Evolutionary conservation across 1,140 invertebrate genomes (phyloP).

Genomic region (Ganaspis sp.): DNA sequence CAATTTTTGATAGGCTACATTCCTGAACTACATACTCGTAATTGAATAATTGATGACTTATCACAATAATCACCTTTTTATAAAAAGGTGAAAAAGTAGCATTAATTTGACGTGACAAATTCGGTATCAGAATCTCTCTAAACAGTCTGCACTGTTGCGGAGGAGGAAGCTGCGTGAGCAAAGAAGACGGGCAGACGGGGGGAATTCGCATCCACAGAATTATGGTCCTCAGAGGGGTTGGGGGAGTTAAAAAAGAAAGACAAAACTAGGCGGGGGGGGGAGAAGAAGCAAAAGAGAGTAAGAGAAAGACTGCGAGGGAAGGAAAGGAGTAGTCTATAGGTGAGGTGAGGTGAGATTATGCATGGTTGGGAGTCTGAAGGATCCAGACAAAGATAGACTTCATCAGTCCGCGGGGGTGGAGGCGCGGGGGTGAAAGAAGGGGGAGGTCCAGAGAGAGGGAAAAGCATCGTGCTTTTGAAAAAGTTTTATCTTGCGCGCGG

Average conservation of each 20-base stretch:
- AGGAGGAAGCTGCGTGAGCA: neutral
- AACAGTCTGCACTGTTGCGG: neutral
- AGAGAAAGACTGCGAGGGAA: neutral
- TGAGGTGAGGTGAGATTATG: conserved; percentile 3
- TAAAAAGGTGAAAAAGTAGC: no score
- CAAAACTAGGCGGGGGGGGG: no score
- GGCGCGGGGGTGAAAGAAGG: conserved; percentile 46
- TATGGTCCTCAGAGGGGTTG: neutral
- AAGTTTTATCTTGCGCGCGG: conserved; percentile 74
- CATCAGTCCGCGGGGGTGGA: conserved; percentile 35
- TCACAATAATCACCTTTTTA: no score
- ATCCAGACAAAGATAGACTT: conserved; percentile 23
- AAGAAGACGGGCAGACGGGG: neutral
- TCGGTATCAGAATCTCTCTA: no score
- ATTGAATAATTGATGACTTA: no score
- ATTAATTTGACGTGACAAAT: no score
- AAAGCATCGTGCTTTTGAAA: conserved; percentile 73
- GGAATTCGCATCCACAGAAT: neutral
- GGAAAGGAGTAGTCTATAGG: neutral
- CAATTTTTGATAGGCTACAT: no score
- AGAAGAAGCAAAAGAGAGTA: neutral
- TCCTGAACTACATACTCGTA: no score
- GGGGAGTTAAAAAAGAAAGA: neutral
- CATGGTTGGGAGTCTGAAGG: neutral
- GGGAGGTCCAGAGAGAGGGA: conserved; percentile 52